Percentiles rank a stretch among this genome's conserved stretches.
Evolutionary conservation across 2,113 vertebrate species (phyloP).

Genomic region (Xiphorhynchus elegans): DNA sequence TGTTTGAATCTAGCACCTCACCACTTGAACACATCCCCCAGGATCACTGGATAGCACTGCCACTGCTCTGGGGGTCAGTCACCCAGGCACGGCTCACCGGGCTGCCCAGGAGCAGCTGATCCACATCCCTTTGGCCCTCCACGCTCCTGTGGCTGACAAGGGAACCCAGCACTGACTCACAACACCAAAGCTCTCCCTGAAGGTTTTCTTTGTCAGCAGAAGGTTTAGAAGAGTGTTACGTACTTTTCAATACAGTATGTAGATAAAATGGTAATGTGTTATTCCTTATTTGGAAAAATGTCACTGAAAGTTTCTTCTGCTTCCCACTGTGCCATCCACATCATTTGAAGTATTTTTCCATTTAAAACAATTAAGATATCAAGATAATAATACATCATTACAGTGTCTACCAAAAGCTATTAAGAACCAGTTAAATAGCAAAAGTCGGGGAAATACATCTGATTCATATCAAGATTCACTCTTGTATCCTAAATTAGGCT

Average conservation of each 20-base stretch:
- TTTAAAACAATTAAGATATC: background rate
- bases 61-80: fast-evolving
- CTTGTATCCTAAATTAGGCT: background rate
- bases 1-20: background rate
- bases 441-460: background rate
- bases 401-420: background rate
- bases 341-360: background rate
- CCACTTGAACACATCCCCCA: fast-evolving
- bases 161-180: fast-evolving
- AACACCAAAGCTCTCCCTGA: background rate
- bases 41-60: fast-evolving
- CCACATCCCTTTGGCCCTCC: background rate
- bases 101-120: background rate
- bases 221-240: background rate
- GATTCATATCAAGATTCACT: background rate
- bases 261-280: background rate
- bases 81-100: fast-evolving
- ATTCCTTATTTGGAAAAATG: background rate
- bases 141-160: background rate
- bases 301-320: background rate
- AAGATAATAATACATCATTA: background rate
- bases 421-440: background rate
- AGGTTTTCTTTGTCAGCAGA: background rate
- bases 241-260: background rate
- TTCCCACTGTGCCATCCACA: background rate